These are phyloP conservation scores for Vombatus ursinus DNA, from an alignment of 2,113 vertebrate species.

Conservation along the genomic window DNA sequence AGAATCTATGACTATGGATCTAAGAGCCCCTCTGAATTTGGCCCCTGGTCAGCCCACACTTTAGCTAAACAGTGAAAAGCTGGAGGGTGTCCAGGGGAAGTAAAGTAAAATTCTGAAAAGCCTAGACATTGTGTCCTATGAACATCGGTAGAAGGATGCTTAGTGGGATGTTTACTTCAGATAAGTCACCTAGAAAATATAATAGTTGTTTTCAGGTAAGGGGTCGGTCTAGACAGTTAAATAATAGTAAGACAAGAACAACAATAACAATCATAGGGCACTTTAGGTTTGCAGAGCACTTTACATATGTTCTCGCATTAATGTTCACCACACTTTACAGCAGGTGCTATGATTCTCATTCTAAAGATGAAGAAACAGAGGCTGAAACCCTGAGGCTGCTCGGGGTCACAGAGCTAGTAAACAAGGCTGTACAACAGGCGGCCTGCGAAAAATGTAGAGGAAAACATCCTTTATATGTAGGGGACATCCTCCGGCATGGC, in stretches of 20 bases:
- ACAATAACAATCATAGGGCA: background rate
- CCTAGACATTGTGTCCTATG: background rate
- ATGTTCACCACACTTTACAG: background rate
- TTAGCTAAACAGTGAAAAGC: too few relatives aligned
- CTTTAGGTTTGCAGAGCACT: background rate
- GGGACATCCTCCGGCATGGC: too few relatives aligned
- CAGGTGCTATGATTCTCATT: background rate
- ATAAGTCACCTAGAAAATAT: background rate
- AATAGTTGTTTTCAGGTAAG: background rate
- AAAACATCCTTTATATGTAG: too few relatives aligned
- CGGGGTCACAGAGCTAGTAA: too few relatives aligned
- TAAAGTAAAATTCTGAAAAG: background rate
- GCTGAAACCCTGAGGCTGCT: background rate
- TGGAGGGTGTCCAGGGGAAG: background rate
- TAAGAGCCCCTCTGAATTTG: too few relatives aligned
- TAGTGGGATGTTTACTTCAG: background rate
- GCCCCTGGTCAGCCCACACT: too few relatives aligned
- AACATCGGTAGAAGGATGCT: too few relatives aligned
- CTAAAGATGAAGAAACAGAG: background rate
- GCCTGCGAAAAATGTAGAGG: too few relatives aligned
- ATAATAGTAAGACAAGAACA: background rate
- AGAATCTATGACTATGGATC: too few relatives aligned
- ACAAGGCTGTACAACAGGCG: too few relatives aligned
- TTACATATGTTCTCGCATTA: background rate
- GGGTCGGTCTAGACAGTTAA: background rate